phyloP scores from a whole-genome alignment of 1,140 invertebrate genomes.

The Achroia grisella region DNA sequence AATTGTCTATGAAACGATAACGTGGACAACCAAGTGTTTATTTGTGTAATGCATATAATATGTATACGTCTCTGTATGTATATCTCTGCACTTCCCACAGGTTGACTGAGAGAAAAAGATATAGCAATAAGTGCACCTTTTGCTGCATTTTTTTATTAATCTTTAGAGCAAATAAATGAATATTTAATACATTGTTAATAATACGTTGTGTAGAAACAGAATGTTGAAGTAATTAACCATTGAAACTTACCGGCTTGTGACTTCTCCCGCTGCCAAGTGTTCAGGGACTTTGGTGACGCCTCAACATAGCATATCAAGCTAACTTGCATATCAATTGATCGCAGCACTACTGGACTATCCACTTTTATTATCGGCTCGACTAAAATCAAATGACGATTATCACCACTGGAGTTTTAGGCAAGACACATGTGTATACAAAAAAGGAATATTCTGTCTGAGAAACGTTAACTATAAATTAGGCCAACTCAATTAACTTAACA shows the following conservation, averaged over 20 bases:
- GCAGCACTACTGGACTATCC: slow-evolving; percentile 84
- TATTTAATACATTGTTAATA: too few species aligned
- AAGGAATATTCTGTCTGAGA: slow-evolving; percentile 18
- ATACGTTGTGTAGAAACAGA: too few species aligned
- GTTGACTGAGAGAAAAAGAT: too few species aligned
- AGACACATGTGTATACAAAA: background rate
- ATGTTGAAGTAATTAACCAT: background rate
- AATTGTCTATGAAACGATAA: too few species aligned
- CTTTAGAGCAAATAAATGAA: too few species aligned
- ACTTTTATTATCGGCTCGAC: slow-evolving; percentile 87
- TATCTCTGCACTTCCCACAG: too few species aligned
- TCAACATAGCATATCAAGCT: slow-evolving; percentile 86
- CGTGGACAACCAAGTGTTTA: too few species aligned
- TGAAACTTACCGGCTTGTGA: slow-evolving; percentile 30
- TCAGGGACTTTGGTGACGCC: slow-evolving; percentile 87
- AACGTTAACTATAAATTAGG: slow-evolving; percentile 27
- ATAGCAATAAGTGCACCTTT: too few species aligned
- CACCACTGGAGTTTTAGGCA: background rate
- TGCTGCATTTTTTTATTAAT: too few species aligned
- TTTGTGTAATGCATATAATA: background rate
- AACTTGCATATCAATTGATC: slow-evolving; percentile 83
- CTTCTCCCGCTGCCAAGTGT: slow-evolving; percentile 84
- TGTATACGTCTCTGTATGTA: background rate
- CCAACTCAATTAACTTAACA: slow-evolving; percentile 23
- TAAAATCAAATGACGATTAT: slow-evolving; percentile 39